phyloP scores from a whole-genome alignment of 2,888 invertebrate species.

The Spicauda simplicius region DNA sequence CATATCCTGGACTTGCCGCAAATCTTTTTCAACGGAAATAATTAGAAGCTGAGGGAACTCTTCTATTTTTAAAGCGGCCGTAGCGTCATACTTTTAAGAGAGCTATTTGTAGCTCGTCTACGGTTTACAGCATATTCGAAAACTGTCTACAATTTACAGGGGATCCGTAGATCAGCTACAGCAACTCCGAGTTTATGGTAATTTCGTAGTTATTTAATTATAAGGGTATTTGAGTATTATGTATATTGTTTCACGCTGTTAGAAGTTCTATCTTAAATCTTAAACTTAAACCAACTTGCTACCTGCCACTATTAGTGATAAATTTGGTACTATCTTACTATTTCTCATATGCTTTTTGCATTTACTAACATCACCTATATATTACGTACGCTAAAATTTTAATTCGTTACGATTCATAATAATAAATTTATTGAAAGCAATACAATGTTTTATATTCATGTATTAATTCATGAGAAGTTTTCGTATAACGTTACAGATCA shows the following conservation, averaged over 20 bases:
- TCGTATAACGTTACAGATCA: neutral
- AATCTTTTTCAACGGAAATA: constrained; percentile 31
- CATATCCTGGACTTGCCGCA: constrained; percentile 26
- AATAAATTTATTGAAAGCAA: too few species aligned
- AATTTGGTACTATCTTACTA: neutral
- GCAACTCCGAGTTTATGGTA: neutral
- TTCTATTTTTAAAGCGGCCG: constrained; percentile 21
- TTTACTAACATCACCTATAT: too few species aligned
- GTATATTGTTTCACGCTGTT: too few species aligned
- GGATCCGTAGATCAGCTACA: neutral
- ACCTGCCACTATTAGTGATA: too few species aligned
- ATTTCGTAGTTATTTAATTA: neutral
- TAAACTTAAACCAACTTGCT: too few species aligned
- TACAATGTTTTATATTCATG: too few species aligned
- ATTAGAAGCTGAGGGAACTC: constrained; percentile 24
- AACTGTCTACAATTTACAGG: neutral
- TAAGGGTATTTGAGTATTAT: neutral
- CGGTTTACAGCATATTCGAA: constrained; percentile 14
- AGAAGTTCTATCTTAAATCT: too few species aligned
- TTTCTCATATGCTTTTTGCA: too few species aligned
- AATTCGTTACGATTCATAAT: too few species aligned
- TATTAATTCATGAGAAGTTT: neutral
- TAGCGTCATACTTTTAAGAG: constrained; percentile 25
- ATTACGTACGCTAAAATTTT: too few species aligned
- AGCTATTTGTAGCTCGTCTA: constrained; percentile 24